Base-by-base conservation (phyloP, 2,113 vertebrate species). In the Leiothrix lutea region DNA sequence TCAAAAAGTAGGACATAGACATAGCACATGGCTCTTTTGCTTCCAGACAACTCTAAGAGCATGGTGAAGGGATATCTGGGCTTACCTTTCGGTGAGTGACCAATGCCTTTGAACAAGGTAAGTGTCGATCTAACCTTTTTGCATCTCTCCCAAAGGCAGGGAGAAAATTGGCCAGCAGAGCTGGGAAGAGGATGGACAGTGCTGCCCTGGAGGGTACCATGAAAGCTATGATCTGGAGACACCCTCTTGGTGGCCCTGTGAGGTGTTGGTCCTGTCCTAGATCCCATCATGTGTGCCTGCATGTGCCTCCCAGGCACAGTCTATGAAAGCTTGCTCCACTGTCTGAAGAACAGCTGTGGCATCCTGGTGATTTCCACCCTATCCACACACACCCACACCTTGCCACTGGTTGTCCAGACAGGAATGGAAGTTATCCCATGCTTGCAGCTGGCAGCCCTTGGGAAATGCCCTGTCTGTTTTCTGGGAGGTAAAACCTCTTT, bases 391-490 rank as follows among this genome's bases (percentile, higher is more conserved):
- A 28, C 44, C 26, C 18, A 36, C 33, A 64, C 73, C 62, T 64
- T 45, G 53, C 58, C 78, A 81, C 28, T 0, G 14, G 14, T 12
- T 80, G 48, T 75, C 0, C 6, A 90, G 71, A 9, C 25, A 64
- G 47, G 44, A 73, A 71, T 70, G 42, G 47, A 86, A 79, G 40
- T 64, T 53, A 84, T 56, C 35, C 14, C 5, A 2, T 87, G 22
- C 61, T 92, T 79, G 69, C 64, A 79, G 53, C 92, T 14, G 6
- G 61, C 44, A 89, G 66, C 53, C 70, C 69, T 80, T 78, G 75
- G 81, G 79, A 93, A 53, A 48, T 82, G 24, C 72, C 26, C 80
- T 45, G 29, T 70, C 71, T 75, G 24, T 92, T 91, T 95, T 89
- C 80, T 38, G 33, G 60, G 64, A 95, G 48, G 86, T 62, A 80